These are phyloP conservation scores for Troides helena DNA, from an alignment of 2,888 invertebrate species.

Conservation along the genomic window DNA sequence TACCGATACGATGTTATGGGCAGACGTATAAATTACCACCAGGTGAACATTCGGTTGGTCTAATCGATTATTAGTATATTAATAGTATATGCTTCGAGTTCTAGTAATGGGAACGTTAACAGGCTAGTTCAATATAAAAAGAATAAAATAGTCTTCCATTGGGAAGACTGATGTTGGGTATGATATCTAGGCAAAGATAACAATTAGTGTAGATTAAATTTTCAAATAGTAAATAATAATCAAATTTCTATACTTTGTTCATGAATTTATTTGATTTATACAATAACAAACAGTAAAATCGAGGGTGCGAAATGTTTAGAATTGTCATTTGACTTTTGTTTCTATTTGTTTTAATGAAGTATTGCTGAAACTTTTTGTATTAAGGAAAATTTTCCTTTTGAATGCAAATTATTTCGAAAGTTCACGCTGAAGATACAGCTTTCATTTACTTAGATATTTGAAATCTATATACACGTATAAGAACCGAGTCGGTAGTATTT, in stretches of 20 bases:
- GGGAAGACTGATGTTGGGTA: no score
- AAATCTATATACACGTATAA: neutral
- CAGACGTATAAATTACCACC: no score
- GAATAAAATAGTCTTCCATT: no score
- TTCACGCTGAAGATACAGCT: constrained; percentile 10
- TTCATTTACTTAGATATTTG: neutral
- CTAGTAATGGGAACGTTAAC: no score
- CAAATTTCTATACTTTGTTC: neutral
- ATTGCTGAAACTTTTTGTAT: constrained; percentile 9
- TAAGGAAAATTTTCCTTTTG: constrained; percentile 14
- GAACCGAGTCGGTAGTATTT: neutral
- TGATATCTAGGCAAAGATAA: no score
- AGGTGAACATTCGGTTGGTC: no score
- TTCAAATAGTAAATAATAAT: no score
- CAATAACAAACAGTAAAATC: neutral
- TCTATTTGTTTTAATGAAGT: constrained; percentile 2
- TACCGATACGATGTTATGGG: no score
- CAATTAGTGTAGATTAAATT: no score
- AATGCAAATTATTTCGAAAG: constrained; percentile 16
- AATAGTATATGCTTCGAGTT: no score
- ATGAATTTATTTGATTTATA: neutral
- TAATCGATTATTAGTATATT: no score
- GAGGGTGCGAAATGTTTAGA: neutral
- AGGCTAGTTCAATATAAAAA: no score
- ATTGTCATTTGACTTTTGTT: neutral